Evolutionary conservation across 2,888 invertebrate species (phyloP), one percentile per base, ranked within the genome.

Genomic region (Pandemis corylana): DNA sequence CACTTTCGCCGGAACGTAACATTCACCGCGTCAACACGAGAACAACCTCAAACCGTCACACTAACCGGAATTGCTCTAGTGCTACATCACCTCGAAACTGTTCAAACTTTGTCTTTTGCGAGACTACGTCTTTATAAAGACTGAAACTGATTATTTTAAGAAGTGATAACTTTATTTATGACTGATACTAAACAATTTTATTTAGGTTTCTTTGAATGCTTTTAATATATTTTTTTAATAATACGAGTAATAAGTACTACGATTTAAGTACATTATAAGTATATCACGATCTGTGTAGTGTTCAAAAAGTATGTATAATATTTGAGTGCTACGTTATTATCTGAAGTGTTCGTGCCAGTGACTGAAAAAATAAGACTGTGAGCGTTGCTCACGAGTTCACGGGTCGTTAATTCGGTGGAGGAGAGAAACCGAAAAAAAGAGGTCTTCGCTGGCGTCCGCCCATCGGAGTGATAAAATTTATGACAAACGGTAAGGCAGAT

Each of bases 401-500:
- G 90, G 90, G 90, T 92, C 92, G 90, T 93, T 93, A 91, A 90
- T 85, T 90, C 88, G 80, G 82, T 82, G 85, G 83, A 85, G 86
- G 85, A 90, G 88, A 84, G 84, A 87, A 89, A 82, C 83, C 81
- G 84, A 89, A 87, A 87, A 62, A 88, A 89, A 85, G 85, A 89
- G 85, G 85, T 86, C 86, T 87, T 88, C 87, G 86, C 83, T 85
- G 83, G 87, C 87, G 87, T 90, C 87, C 89, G 90, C 84, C 91
- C 92, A 91, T 90, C 89, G 91, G 86, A 87, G 91, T 90, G 94
- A 92, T 91, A 92, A 89, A 90, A 93, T 94, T 93, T 92, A 93
- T 92, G 92, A 93, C 88, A 87, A 90, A 93, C 94, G 94, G 94
- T 94, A 94, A 94, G 93, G 84, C 89, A 86, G 86, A 81, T 89